These are phyloP conservation scores for Seriola rivoliana DNA, from an alignment of 2,113 vertebrate species.

Conservation along the genomic window DNA sequence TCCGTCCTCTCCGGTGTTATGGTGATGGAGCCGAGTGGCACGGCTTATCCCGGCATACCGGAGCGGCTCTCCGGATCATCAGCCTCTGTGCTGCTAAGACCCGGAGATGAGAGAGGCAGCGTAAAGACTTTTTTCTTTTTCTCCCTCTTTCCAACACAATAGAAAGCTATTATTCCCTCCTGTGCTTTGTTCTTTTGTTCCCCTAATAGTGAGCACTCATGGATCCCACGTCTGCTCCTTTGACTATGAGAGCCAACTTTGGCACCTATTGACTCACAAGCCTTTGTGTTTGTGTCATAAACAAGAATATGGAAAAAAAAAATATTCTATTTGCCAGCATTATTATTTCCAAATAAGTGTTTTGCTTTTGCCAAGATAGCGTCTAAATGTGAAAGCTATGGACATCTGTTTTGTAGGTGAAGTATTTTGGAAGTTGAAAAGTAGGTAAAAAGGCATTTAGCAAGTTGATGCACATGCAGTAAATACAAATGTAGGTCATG, in stretches of 20 bases:
- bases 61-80: slow-evolving; percentile 72
- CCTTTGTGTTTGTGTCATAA: slow-evolving; percentile 45
- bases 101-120: slow-evolving; percentile 60
- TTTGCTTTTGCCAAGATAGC: neutral
- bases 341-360: slow-evolving; percentile 19
- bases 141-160: slow-evolving; percentile 41
- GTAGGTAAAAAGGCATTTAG: slow-evolving; percentile 1
- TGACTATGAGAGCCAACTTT: slow-evolving; percentile 54
- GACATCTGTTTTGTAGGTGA: neutral
- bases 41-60: slow-evolving; percentile 74
- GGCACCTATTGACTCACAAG: slow-evolving; percentile 56
- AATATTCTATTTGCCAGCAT: slow-evolving; percentile 25
- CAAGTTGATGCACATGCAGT: neutral
- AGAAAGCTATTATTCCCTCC: slow-evolving; percentile 55
- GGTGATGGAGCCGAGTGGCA: slow-evolving; percentile 69
- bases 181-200: slow-evolving; percentile 68
- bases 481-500: slow-evolving; percentile 37
- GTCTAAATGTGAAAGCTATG: neutral
- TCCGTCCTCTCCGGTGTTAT: slow-evolving; percentile 14
- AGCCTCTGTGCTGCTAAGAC: slow-evolving; percentile 60
- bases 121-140: slow-evolving; percentile 20
- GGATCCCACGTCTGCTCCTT: slow-evolving; percentile 36
- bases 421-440: slow-evolving; percentile 4
- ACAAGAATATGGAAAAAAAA: slow-evolving; percentile 5
- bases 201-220: slow-evolving; percentile 38